Evolutionary conservation across 2,113 vertebrate species (phyloP).

Genomic region (Oxyura jamaicensis): DNA sequence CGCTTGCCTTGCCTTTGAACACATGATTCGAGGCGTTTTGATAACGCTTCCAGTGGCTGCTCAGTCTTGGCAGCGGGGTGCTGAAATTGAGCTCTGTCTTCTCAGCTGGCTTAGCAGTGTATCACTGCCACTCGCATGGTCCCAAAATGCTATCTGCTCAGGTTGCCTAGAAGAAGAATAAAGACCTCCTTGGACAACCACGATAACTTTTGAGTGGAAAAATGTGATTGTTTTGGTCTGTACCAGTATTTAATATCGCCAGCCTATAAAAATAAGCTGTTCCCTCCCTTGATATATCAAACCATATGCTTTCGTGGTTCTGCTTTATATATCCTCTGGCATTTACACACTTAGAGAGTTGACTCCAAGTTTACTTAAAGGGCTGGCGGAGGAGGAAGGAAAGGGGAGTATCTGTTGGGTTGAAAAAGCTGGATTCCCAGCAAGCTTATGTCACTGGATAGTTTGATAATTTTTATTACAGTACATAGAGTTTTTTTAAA

Average conservation of each 20-base stretch:
- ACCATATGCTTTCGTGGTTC: neutral
- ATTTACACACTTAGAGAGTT: neutral
- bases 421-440: neutral
- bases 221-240: neutral
- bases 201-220: neutral
- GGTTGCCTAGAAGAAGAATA: neutral
- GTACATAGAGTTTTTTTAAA: no score
- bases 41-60: neutral
- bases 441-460: neutral
- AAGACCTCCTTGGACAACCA: neutral
- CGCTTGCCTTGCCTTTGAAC: neutral
- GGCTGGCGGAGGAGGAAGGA: neutral
- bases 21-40: neutral
- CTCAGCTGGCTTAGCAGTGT: neutral
- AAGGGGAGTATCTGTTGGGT: neutral
- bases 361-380: neutral
- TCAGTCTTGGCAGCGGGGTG: neutral
- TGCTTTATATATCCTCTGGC: neutral
- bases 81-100: neutral
- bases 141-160: neutral
- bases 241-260: neutral
- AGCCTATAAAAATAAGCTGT: neutral
- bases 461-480: neutral
- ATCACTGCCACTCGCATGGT: accelerated
- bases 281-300: neutral